Evolutionary conservation across 2,888 invertebrate genomes (phyloP).

Genomic region (Chaitophorus viminalis): DNA sequence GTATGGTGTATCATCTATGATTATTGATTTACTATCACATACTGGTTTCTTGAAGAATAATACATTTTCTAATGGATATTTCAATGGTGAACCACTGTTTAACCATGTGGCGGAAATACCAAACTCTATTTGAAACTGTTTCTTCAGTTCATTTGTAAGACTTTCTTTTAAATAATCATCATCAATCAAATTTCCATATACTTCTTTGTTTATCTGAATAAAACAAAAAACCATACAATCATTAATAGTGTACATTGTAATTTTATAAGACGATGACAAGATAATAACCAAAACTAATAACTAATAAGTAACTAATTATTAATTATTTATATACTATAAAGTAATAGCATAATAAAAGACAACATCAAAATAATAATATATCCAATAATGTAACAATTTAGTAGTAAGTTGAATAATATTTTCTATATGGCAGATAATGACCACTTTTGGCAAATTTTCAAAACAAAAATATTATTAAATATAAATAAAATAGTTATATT

Average conservation of each 20-base stretch:
- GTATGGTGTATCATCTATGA: conserved; percentile 40
- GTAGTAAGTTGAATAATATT: no score
- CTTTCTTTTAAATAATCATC: conserved; percentile 13
- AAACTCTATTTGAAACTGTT: conserved; percentile 37
- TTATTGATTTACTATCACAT: background rate
- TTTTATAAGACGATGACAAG: background rate
- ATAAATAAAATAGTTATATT: background rate
- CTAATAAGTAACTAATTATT: background rate
- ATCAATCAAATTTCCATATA: conserved; percentile 23
- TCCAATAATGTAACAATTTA: background rate
- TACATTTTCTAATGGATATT: conserved; percentile 49
- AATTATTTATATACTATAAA: background rate
- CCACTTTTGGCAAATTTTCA: no score
- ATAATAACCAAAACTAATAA: background rate
- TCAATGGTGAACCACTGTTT: conserved; percentile 37
- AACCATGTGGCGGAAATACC: conserved; percentile 43
- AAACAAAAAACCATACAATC: background rate
- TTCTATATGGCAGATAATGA: no score
- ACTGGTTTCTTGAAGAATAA: conserved; percentile 50
- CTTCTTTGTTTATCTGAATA: conserved; percentile 35
- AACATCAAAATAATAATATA: background rate
- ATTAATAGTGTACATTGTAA: background rate
- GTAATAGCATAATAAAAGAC: background rate
- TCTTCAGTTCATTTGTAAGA: conserved; percentile 30
- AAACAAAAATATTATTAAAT: no score